Evolutionary conservation across 2,888 invertebrate genomes (phyloP).

Genomic region (Idaea aversata): DNA sequence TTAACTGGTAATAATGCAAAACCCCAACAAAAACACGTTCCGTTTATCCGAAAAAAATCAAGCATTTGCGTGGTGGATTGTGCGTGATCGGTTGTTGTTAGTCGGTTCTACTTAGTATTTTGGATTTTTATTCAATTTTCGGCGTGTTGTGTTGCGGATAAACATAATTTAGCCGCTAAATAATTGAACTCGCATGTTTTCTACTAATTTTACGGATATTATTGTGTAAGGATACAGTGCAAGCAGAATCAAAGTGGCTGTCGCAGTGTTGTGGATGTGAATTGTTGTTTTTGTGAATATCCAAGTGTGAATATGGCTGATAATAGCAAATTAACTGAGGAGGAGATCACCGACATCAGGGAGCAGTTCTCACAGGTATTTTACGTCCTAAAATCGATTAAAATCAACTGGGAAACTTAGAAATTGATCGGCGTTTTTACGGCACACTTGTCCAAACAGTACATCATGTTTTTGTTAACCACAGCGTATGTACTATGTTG

Average conservation of each 20-base stretch:
- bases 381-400: constrained; percentile 5
- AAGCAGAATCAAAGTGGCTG: constrained; percentile 17
- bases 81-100: constrained; percentile 19
- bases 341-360: constrained; percentile 87
- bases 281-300: constrained; percentile 60
- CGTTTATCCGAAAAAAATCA: constrained; percentile 7
- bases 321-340: constrained; percentile 81
- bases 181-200: constrained; percentile 7
- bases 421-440: not conserved
- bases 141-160: constrained; percentile 10
- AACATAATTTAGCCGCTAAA: not conserved
- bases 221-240: constrained; percentile 56
- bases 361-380: constrained; percentile 88
- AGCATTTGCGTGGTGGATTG: constrained; percentile 9
- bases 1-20: constrained; percentile 14
- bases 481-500: not conserved
- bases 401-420: not conserved
- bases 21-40: constrained; percentile 20
- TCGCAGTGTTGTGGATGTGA: constrained; percentile 56
- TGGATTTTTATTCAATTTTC: constrained; percentile 13
- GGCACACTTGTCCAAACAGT: not conserved
- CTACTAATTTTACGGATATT: constrained; percentile 15
- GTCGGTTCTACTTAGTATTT: constrained; percentile 5
- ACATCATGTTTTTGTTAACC: not conserved
- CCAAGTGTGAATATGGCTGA: constrained; percentile 71